phyloP scores from a whole-genome alignment of 2,797 vertebrate genomes.

The Siniperca undulata region DNA sequence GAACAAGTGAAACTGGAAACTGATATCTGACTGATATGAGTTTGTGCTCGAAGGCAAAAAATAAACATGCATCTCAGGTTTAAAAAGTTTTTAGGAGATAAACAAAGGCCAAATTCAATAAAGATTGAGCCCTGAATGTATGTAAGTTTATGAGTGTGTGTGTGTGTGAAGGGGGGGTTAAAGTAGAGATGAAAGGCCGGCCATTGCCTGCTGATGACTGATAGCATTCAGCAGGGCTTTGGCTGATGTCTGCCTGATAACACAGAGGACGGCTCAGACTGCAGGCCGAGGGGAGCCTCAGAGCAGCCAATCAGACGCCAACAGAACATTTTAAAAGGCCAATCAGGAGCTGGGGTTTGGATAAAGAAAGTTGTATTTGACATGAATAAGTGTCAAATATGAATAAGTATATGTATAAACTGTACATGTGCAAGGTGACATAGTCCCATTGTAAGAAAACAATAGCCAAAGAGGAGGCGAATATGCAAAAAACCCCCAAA shows the following conservation, averaged over 20 bases:
- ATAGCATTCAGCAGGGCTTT: slow-evolving; percentile 77
- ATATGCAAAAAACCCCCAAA: neutral
- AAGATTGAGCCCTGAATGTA: slow-evolving; percentile 39
- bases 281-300: slow-evolving; percentile 33
- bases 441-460: neutral
- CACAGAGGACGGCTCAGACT: slow-evolving; percentile 60
- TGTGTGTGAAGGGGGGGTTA: slow-evolving; percentile 46
- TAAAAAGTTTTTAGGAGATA: slow-evolving; percentile 33
- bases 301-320: slow-evolving; percentile 54
- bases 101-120: slow-evolving; percentile 63
- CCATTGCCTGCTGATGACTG: slow-evolving; percentile 82
- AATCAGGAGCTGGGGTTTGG: slow-evolving; percentile 21
- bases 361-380: neutral
- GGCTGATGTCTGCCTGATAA: slow-evolving; percentile 81
- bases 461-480: neutral
- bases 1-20: neutral
- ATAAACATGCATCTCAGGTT: neutral
- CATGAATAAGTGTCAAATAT: neutral
- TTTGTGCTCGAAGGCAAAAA: neutral
- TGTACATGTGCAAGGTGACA: neutral
- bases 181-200: slow-evolving; percentile 79
- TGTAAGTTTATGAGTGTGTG: slow-evolving; percentile 36
- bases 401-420: neutral
- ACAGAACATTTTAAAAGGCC: neutral
- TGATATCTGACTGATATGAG: neutral